A percentile compares a stretch with the other conserved stretches of the same genome.
Evolutionary conservation across 2,113 vertebrate genomes (phyloP).

Genomic region (Dicaeum eximium): DNA sequence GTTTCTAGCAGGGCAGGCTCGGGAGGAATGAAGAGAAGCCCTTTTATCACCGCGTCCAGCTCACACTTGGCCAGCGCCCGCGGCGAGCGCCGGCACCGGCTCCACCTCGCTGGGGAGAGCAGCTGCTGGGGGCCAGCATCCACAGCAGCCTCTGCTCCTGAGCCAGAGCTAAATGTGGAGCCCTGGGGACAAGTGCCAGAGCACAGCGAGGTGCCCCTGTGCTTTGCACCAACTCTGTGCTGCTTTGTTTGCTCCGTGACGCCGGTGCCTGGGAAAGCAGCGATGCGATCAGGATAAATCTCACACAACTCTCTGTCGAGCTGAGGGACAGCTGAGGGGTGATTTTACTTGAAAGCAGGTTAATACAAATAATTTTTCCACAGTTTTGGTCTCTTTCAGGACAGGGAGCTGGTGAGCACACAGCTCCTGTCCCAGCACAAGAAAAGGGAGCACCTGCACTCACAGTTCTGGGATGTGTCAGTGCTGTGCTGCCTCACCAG

Average conservation of each 20-base stretch:
- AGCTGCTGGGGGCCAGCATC: background rate
- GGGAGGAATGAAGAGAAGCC: background rate
- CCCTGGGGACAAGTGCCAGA: background rate
- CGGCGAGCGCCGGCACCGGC: background rate
- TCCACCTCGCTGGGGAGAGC: background rate
- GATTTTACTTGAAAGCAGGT: background rate
- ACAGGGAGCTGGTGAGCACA: background rate
- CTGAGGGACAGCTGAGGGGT: background rate
- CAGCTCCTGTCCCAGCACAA: background rate
- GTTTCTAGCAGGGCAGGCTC: background rate
- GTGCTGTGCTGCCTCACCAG: background rate
- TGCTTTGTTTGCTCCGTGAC: accelerated
- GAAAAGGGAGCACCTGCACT: background rate
- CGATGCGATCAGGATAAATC: accelerated
- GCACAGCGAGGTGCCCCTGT: accelerated
- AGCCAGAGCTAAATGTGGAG: accelerated
- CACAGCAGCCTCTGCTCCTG: background rate
- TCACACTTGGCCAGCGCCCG: background rate
- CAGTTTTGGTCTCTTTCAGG: background rate
- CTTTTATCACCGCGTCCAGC: background rate
- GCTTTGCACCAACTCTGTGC: accelerated
- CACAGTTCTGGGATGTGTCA: accelerated
- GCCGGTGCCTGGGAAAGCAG: background rate
- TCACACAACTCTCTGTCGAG: accelerated
- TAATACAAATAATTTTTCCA: background rate